Evolutionary conservation across 1,140 invertebrate genomes (phyloP).

Genomic region (Bilobella aurantiaca): DNA sequence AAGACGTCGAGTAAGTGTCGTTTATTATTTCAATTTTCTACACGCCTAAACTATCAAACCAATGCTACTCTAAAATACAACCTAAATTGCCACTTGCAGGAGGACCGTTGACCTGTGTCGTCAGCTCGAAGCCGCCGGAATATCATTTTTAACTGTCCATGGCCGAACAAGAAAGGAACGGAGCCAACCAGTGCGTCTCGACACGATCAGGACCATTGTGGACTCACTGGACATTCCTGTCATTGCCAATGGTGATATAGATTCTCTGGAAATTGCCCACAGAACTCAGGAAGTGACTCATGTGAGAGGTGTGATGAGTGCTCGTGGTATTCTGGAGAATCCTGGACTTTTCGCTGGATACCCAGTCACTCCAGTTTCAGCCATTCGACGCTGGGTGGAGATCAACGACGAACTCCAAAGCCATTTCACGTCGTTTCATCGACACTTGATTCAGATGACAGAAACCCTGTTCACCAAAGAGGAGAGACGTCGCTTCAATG

Average conservation of each 20-base stretch:
- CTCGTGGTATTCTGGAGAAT: conserved; percentile 77
- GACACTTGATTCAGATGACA: conserved; percentile 85
- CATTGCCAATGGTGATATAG: conserved; percentile 67
- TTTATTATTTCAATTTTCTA: too few relatives aligned
- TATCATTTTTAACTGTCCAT: conserved; percentile 80
- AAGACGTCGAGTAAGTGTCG: conserved; percentile 42
- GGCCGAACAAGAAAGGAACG: conserved; percentile 73
- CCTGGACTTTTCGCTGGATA: conserved; percentile 72
- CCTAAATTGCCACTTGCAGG: conserved; percentile 3
- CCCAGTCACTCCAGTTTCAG: conserved; percentile 56
- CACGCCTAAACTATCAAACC: too few relatives aligned
- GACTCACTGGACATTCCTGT: conserved; percentile 64
- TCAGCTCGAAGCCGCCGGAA: conserved; percentile 69
- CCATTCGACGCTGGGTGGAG: conserved; percentile 76
- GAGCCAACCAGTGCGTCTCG: conserved; percentile 61
- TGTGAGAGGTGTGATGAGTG: conserved; percentile 77
- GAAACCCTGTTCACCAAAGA: conserved; percentile 41
- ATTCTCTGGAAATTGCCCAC: conserved; percentile 54
- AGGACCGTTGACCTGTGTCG: conserved; percentile 61
- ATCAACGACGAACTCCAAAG: conserved; percentile 52
- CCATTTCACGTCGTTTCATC: conserved; percentile 74
- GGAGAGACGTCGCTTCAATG: conserved; percentile 53
- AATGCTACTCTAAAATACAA: not conserved
- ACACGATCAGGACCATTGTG: conserved; percentile 61
- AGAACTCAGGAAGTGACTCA: conserved; percentile 54